A percentile compares a stretch with the other conserved stretches of the same genome.
Conservation (phyloP, 2,113 vertebrate species). For the Hippocampus barbouri region DNA sequence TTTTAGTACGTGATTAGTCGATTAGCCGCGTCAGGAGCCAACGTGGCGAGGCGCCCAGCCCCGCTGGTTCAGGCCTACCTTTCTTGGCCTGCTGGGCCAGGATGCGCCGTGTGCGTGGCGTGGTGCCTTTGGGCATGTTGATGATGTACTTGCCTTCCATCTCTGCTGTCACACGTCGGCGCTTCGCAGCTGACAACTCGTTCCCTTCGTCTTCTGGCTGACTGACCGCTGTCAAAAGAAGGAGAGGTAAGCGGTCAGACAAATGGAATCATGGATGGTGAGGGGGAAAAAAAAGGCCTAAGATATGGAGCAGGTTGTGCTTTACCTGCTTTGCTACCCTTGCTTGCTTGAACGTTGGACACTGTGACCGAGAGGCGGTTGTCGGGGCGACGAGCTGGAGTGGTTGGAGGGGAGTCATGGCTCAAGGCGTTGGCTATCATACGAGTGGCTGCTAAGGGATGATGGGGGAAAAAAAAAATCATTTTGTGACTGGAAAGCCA, state of each 20-base stretch:
- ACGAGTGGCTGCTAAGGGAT: constrained; percentile 80
- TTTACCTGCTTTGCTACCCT: constrained; percentile 78
- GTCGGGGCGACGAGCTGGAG: constrained; percentile 77
- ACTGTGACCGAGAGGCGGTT: constrained; percentile 86
- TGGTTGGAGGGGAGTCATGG: constrained; percentile 80
- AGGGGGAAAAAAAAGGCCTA: background rate
- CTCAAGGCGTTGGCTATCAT: constrained; percentile 93
- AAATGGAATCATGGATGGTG: background rate
- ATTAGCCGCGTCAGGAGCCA: constrained; percentile 10
- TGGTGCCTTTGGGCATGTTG: constrained; percentile 95
- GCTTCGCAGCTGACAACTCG: constrained; percentile 69
- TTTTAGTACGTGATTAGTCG: constrained; percentile 29
- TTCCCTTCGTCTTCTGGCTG: constrained; percentile 67
- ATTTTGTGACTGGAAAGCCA: background rate
- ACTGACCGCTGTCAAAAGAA: constrained; percentile 57
- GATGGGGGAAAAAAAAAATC: background rate
- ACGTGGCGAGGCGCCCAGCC: constrained; percentile 11
- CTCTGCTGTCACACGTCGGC: constrained; percentile 85
- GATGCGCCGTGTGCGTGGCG: constrained; percentile 84
- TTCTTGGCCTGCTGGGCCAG: constrained; percentile 86
- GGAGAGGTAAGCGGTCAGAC: background rate
- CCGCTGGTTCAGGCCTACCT: constrained; percentile 75
- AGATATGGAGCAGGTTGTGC: background rate
- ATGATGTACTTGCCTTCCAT: constrained; percentile 97
- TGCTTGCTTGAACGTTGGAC: constrained; percentile 79